Evolutionary conservation across 2,888 invertebrate species (phyloP).

Genomic region (Hirtodrosophila trivittata): DNA sequence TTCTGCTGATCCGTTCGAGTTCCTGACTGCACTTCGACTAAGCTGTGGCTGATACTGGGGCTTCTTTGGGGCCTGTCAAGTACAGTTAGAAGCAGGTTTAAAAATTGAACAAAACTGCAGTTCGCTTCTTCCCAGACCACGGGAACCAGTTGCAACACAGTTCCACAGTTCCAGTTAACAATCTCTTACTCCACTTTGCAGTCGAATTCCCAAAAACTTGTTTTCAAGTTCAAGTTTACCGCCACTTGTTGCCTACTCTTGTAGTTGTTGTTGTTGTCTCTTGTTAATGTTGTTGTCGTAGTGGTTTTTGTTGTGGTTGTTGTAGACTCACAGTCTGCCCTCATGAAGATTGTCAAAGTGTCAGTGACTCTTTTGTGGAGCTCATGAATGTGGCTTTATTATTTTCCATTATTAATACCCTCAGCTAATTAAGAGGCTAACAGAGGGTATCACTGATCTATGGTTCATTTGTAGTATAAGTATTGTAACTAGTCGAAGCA

Average conservation of each 20-base stretch:
- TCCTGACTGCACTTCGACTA: conserved; percentile 48
- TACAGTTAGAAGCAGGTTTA: conserved; percentile 65
- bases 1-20: conserved; percentile 19
- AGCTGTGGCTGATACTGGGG: conserved; percentile 11
- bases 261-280: conserved; percentile 5
- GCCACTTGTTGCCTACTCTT: conserved; percentile 2
- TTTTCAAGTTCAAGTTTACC: conserved; percentile 82
- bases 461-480: not conserved
- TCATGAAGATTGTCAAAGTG: conserved; percentile 57
- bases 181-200: conserved; percentile 44
- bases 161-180: conserved; percentile 16
- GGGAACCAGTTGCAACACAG: conserved; percentile 63
- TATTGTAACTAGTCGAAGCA: too few species aligned
- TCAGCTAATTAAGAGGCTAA: not conserved
- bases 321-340: conserved; percentile 10
- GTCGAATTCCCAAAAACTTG: conserved; percentile 55
- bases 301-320: conserved; percentile 14
- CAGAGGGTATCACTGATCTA: not conserved
- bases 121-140: conserved; percentile 11
- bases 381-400: conserved; percentile 45
- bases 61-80: conserved; percentile 11
- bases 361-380: conserved; percentile 72
- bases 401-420: conserved; percentile 33
- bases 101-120: conserved; percentile 29
- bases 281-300: conserved; percentile 26